A percentile compares a stretch with the other conserved stretches of the same genome.
These are phyloP conservation scores for Heliothis subflexa DNA, from an alignment of 1,140 invertebrate genomes.

Conservation along the genomic window DNA sequence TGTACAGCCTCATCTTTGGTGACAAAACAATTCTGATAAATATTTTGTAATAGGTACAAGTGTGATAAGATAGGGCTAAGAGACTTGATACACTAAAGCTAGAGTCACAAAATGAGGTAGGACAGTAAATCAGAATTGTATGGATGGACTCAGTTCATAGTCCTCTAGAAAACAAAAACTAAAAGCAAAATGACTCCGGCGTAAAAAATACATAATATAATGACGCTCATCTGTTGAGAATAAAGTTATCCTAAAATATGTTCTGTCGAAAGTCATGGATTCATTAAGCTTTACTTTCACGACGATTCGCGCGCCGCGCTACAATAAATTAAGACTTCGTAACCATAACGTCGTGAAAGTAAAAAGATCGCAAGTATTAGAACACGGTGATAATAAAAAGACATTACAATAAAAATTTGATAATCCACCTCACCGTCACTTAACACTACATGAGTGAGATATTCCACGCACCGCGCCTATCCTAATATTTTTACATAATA, in stretches of 20 bases:
- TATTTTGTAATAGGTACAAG: conserved; percentile 61
- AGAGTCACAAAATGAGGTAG: conserved; percentile 83
- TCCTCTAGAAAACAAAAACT: conserved; percentile 48
- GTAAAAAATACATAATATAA: conserved; percentile 33
- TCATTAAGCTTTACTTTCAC: conserved; percentile 27
- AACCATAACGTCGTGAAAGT: conserved; percentile 19
- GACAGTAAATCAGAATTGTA: conserved; percentile 77
- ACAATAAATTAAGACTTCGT: conserved; percentile 28
- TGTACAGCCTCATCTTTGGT: conserved; percentile 83
- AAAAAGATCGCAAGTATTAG: conserved; percentile 2
- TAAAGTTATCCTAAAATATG: conserved; percentile 37
- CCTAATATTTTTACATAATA: conserved; percentile 53
- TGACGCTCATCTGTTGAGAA: conserved; percentile 9
- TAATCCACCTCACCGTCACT: conserved; percentile 21
- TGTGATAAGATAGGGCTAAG: conserved; percentile 52
- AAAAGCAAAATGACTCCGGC: conserved; percentile 32
- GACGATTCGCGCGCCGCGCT: background rate
- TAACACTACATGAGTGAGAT: conserved; percentile 58
- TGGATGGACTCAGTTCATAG: conserved; percentile 73
- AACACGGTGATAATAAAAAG: conserved; percentile 14
- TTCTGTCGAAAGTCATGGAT: conserved; percentile 44
- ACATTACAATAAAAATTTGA: conserved; percentile 20
- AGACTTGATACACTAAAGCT: conserved; percentile 71
- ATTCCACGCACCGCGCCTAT: conserved; percentile 59
- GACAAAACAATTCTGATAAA: conserved; percentile 72